These are phyloP conservation scores for Poeciliopsis retropinna DNA, from an alignment of 2,113 vertebrate genomes.

Conservation along the genomic window DNA sequence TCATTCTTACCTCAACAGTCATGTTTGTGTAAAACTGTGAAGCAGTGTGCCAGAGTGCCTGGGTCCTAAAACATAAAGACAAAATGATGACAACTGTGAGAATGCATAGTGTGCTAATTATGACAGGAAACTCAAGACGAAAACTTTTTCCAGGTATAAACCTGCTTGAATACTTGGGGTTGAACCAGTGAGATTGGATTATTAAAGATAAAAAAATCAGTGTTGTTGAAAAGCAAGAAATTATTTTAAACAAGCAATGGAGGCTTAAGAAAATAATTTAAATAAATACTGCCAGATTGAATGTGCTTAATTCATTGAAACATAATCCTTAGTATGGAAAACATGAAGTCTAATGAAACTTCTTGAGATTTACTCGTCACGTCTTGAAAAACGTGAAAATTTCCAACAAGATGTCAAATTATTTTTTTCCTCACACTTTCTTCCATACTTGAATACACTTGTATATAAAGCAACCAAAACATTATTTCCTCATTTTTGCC, in stretches of 20 bases:
- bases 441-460: not conserved
- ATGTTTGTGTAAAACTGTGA: constrained; percentile 85
- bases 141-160: too few relatives aligned
- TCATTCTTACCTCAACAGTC: constrained; percentile 83
- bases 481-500: not conserved
- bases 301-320: not conserved
- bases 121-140: not conserved
- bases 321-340: too few relatives aligned
- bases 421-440: not conserved
- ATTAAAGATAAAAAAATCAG: not conserved
- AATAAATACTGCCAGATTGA: not conserved
- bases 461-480: not conserved
- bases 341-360: not conserved
- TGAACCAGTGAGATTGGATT: not conserved
- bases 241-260: not conserved
- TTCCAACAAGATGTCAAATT: too few relatives aligned
- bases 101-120: not conserved
- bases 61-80: constrained; percentile 55
- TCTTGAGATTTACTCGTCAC: not conserved
- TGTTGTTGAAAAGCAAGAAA: not conserved
- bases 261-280: not conserved
- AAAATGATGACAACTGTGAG: not conserved
- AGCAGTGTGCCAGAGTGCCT: constrained; percentile 84
- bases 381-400: not conserved
- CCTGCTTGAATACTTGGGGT: too few relatives aligned